These are phyloP conservation scores for Albula goreensis DNA, from an alignment of 2,113 vertebrate genomes.

Conservation along the genomic window DNA sequence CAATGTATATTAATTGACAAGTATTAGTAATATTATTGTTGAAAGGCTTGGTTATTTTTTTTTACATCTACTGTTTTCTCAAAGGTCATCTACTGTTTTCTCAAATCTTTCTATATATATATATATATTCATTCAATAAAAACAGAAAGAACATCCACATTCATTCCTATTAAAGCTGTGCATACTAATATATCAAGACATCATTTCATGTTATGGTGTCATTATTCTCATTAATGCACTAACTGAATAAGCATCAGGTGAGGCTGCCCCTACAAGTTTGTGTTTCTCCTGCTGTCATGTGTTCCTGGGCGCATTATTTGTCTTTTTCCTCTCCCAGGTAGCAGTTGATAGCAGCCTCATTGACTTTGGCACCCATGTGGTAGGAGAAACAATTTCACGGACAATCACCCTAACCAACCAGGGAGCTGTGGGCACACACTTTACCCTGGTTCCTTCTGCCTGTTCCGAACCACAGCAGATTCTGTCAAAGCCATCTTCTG, in stretches of 20 bases:
- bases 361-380: slow-evolving; percentile 83
- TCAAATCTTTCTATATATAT: too few species aligned
- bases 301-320: slow-evolving; percentile 17
- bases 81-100: too few species aligned
- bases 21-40: too few species aligned
- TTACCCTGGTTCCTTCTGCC: slow-evolving; percentile 62
- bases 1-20: too few species aligned
- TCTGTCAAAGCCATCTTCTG: slow-evolving; percentile 29
- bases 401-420: slow-evolving; percentile 81
- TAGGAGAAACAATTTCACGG: slow-evolving; percentile 82
- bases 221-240: background rate
- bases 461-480: slow-evolving; percentile 30
- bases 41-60: too few species aligned
- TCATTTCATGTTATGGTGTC: background rate
- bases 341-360: slow-evolving; percentile 81
- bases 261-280: background rate
- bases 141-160: background rate
- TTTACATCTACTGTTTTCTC: too few species aligned
- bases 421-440: slow-evolving; percentile 79
- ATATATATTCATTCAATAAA: background rate
- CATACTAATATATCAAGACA: background rate
- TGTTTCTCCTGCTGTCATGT: background rate
- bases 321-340: slow-evolving; percentile 67
- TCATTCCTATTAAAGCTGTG: background rate
- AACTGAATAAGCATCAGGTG: background rate